Evolutionary conservation across 2,113 vertebrate genomes (phyloP), one percentile per base, ranked within the genome.

Genomic region (Poeciliopsis occidentalis): DNA sequence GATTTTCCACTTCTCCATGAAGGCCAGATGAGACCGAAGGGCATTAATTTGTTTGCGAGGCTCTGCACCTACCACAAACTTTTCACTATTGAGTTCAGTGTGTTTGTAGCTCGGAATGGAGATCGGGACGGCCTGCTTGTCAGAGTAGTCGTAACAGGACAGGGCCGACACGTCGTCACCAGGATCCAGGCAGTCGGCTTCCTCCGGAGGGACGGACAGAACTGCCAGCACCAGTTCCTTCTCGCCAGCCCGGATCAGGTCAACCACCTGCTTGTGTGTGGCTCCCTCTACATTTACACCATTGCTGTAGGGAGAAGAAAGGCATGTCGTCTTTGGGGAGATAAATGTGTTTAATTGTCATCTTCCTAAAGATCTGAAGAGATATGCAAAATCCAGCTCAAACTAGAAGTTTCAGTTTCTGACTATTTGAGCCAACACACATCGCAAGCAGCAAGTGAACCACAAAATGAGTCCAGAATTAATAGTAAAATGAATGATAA

Each of bases 231-330:
- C 92, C 83, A 99, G 89, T 91, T 99, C 97, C 84, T 95, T 94
- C 93, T 98, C 97, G 0, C 97, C 97, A 0, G 96, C 97, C 0
- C 97, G 95, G 89, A 99, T 99, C 93, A 99, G 95, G 73, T 99
- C 98, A 92, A 99, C 98, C 91, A 99, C 98, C 86, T 99, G 97
- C 94, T 99, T 98, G 92, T 99, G 98, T 0, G 97, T 99, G 0
- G 97, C 96, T 12, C 98, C 97, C 37, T 99, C 98, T 1, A 99
- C 97, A 19, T 97, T 99, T 88, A 98, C 95, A 10, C 96, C 94
- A 1, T 99, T 99, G 74, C 97, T 98, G 72, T 64, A 0, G 0
- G 60, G 78, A 19, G 63, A 4, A 72, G 39, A 77, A 2, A 34
- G 41, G 76, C 15, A 64, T 12, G 19, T 3, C 30, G 4, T 64